phyloP scores from a whole-genome alignment of 2,888 invertebrate genomes.

The Pogonocherus hispidulus region DNA sequence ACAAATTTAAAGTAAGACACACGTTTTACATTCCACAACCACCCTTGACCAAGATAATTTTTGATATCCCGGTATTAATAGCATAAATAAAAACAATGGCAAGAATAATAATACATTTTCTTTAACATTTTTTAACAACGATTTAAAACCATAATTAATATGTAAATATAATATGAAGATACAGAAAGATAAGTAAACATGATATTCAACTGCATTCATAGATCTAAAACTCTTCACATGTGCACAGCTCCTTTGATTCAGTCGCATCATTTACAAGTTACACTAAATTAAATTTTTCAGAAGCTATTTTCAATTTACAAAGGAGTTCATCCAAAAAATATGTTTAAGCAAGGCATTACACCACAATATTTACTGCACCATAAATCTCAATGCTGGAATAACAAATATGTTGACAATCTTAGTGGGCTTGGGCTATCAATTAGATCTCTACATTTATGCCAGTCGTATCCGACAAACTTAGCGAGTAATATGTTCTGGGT shows the following conservation, averaged over 20 bases:
- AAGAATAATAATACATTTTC: no score
- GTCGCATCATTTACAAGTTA: not conserved
- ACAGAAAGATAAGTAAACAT: no score
- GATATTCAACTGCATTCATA: not conserved
- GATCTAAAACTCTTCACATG: not conserved
- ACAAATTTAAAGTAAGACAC: no score
- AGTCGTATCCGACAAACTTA: constrained; percentile 36
- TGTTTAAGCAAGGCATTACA: constrained; percentile 17
- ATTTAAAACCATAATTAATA: no score
- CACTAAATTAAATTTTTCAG: not conserved
- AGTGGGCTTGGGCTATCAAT: constrained; percentile 49
- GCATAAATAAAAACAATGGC: no score
- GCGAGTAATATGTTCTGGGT: constrained; percentile 32
- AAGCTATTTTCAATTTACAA: constrained; percentile 15
- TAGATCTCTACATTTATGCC: constrained; percentile 44
- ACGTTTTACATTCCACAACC: no score
- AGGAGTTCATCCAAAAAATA: constrained; percentile 7
- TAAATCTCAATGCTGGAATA: constrained; percentile 21
- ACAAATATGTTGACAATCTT: constrained; percentile 33
- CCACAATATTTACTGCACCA: constrained; percentile 20
- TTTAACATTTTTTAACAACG: no score
- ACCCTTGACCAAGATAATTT: no score
- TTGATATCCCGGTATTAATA: no score
- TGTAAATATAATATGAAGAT: no score
- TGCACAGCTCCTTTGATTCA: not conserved